A percentile compares a stretch with the other conserved stretches of the same genome.
Conservation (phyloP, 1,140 invertebrate species). For the Tetragonula clypearis region DNA sequence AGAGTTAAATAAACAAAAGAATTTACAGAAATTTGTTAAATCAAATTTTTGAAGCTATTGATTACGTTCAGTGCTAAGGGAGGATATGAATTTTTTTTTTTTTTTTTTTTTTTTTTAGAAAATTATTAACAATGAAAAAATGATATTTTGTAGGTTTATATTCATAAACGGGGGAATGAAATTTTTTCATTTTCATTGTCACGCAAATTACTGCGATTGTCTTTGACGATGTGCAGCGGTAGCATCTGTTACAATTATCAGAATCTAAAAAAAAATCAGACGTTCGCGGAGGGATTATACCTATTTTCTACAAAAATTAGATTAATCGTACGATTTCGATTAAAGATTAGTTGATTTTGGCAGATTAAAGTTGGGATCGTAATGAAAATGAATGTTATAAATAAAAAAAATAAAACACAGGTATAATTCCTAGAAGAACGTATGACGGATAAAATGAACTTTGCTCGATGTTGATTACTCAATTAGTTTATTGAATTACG, state of each 20-base stretch:
- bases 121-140: not conserved
- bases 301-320: not conserved
- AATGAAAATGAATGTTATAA: not conserved
- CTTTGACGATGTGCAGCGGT: not conserved
- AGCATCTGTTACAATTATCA: not conserved
- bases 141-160: not conserved
- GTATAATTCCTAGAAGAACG: not conserved
- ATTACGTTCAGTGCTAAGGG: not conserved
- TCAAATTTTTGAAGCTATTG: no score
- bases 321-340: not conserved
- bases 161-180: not conserved
- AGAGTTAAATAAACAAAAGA: no score
- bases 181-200: not conserved
- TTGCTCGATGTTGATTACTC: not conserved
- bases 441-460: not conserved
- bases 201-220: not conserved
- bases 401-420: not conserved
- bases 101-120: no score
- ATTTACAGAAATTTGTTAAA: no score
- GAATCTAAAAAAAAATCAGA: not conserved
- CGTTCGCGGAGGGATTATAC: not conserved
- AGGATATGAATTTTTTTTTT: not conserved
- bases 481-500: not conserved
- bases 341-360: no score
- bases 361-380: not conserved